phyloP scores from a whole-genome alignment of 1,140 invertebrate genomes.

The Parapsyche elsis region DNA sequence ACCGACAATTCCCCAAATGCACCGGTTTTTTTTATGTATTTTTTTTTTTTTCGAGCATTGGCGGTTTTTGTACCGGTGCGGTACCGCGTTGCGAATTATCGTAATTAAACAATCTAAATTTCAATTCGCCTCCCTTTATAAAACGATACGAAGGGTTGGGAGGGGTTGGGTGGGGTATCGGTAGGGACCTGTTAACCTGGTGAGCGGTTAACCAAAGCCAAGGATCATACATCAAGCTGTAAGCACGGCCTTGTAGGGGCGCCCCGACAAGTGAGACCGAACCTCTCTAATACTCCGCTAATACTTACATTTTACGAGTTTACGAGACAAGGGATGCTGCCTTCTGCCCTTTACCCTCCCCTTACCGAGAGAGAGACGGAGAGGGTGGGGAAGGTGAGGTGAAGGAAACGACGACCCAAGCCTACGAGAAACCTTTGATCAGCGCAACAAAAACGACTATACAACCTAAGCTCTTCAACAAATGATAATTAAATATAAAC shows the following conservation, averaged over 20 bases:
- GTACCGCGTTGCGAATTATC: not conserved
- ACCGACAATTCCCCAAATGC: conserved; percentile 3
- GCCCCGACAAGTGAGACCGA: conserved; percentile 40
- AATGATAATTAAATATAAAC: not conserved
- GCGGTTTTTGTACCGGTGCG: too few relatives aligned
- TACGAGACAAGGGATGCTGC: conserved; percentile 45
- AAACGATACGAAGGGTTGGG: not conserved
- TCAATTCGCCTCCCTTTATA: not conserved
- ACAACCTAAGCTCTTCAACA: not conserved
- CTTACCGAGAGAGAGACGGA: not conserved
- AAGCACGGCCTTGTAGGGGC: conserved; percentile 28
- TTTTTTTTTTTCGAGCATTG: too few relatives aligned
- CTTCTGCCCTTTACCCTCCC: conserved; percentile 39
- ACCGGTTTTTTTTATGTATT: too few relatives aligned
- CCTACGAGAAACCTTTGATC: not conserved
- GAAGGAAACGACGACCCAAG: not conserved
- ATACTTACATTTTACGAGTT: conserved; percentile 56
- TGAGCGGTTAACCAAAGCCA: conserved; percentile 46
- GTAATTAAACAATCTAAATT: not conserved
- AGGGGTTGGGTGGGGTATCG: not conserved
- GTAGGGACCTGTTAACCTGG: conserved; percentile 43
- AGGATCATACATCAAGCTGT: conserved; percentile 47
- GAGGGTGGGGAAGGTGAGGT: not conserved
- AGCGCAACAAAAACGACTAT: not conserved
- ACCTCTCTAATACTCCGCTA: conserved; percentile 54